phyloP scores from a whole-genome alignment of 2,888 invertebrate species.

The Lasioglossum morio region DNA sequence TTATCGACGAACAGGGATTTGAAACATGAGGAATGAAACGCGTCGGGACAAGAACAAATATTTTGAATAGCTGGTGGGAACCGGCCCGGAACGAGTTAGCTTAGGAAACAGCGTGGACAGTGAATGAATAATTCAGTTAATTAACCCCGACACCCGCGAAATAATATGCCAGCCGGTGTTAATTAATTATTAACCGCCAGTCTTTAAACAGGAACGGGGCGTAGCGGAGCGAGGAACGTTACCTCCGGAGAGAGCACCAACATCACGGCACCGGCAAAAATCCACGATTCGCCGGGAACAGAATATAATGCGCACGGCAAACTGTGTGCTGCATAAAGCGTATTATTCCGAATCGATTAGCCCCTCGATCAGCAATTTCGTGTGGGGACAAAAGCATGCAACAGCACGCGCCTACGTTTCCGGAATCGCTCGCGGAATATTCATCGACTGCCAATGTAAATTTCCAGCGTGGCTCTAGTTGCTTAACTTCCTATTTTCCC shows the following conservation, averaged over 20 bases:
- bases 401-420: conserved; percentile 9
- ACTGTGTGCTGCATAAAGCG: conserved; percentile 14
- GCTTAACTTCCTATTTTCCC: background rate
- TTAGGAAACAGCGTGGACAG: conserved; percentile 19
- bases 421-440: conserved; percentile 21
- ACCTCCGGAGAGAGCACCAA: background rate
- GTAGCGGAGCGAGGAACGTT: background rate
- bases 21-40: background rate
- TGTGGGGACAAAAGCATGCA: conserved; percentile 20
- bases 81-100: conserved; percentile 17
- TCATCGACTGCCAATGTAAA: conserved; percentile 19
- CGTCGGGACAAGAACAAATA: background rate
- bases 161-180: conserved; percentile 7
- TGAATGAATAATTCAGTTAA: conserved; percentile 49
- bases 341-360: conserved; percentile 44
- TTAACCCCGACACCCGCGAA: conserved; percentile 2
- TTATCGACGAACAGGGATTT: background rate
- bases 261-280: conserved; percentile 5
- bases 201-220: conserved; percentile 10
- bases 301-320: conserved; percentile 30
- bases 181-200: conserved; percentile 43
- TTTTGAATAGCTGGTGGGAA: background rate
- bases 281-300: background rate
- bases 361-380: conserved; percentile 20
- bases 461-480: background rate